These are phyloP conservation scores for Drosophila suzukii DNA, from an alignment of 1,140 invertebrate species.

Conservation along the genomic window DNA sequence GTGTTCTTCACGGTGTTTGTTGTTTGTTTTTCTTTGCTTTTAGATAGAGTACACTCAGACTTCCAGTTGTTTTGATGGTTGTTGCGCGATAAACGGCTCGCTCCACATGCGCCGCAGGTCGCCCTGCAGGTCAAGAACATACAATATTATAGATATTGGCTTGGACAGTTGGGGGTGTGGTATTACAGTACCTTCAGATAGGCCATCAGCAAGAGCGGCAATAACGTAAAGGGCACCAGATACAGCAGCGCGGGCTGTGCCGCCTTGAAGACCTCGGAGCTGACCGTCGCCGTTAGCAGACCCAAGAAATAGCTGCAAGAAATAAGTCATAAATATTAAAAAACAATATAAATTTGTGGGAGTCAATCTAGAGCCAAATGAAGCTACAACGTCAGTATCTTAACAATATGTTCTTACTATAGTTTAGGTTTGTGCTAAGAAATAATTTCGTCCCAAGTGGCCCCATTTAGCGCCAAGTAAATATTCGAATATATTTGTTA, in stretches of 20 bases:
- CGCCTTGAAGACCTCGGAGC: constrained; percentile 98
- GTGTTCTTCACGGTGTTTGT: constrained; percentile 37
- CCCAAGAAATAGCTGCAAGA: constrained; percentile 94
- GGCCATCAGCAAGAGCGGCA: constrained; percentile 98
- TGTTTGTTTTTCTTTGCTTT: constrained; percentile 49
- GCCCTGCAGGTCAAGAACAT: constrained; percentile 87
- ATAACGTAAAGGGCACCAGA: constrained; percentile 97
- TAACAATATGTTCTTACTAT: too few relatives aligned
- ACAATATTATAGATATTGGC: neutral
- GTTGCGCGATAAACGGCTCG: constrained; percentile 95
- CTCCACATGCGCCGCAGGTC: constrained; percentile 99
- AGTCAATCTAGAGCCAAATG: too few relatives aligned
- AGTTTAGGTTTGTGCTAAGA: too few relatives aligned
- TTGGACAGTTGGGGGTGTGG: neutral
- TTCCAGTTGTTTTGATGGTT: constrained; percentile 85
- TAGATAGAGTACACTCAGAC: constrained; percentile 84
- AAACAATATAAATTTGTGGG: too few relatives aligned
- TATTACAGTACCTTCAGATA: constrained; percentile 93
- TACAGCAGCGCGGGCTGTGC: constrained; percentile 98
- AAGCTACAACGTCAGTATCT: too few relatives aligned
- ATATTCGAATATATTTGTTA: too few relatives aligned
- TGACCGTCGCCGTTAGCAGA: constrained; percentile 97
- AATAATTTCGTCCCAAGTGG: too few relatives aligned
- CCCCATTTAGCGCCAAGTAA: too few relatives aligned
- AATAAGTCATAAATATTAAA: neutral